phyloP scores from a whole-genome alignment of 2,888 invertebrate genomes.

The Frankliniella intonsa region DNA sequence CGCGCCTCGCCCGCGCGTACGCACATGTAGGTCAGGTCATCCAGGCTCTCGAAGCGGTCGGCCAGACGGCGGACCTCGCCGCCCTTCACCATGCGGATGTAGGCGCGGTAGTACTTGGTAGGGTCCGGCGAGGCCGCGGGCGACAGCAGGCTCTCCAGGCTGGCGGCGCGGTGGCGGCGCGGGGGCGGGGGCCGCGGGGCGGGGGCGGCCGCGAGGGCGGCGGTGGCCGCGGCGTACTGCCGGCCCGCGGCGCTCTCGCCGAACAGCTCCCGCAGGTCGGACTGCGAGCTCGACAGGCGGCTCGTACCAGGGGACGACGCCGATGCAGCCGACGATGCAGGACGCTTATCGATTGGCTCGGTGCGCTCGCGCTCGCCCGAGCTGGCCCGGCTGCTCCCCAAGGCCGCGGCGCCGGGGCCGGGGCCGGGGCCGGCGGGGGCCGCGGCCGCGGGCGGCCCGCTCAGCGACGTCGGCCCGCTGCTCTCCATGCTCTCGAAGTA shows the following conservation, averaged over 20 bases:
- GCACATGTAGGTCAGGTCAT: conserved; percentile 46
- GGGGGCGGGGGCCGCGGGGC: neutral
- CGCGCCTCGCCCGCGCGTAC: conserved; percentile 35
- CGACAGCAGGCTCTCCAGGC: conserved; percentile 58
- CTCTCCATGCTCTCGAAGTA: conserved; percentile 64
- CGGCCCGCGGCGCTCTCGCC: conserved; percentile 59
- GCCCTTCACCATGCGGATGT: conserved; percentile 64
- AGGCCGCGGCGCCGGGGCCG: neutral
- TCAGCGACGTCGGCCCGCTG: conserved; percentile 41
- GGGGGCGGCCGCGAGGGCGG: conserved; percentile 18
- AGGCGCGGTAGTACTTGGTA: conserved; percentile 63
- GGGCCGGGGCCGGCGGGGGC: neutral
- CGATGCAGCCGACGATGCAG: conserved; percentile 21
- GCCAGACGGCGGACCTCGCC: conserved; percentile 76
- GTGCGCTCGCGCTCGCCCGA: neutral
- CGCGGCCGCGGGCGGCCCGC: neutral
- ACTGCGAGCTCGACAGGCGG: conserved; percentile 51
- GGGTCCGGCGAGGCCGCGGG: conserved; percentile 54
- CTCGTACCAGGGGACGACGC: neutral
- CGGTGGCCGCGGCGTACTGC: conserved; percentile 51
- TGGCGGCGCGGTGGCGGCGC: conserved; percentile 49
- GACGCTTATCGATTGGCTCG: neutral
- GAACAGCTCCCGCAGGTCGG: conserved; percentile 75
- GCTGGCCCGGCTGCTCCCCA: conserved; percentile 6
- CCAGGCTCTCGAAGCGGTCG: conserved; percentile 68